Conservation (phyloP, 2,113 vertebrate species). For the Hucho hucho region DNA sequence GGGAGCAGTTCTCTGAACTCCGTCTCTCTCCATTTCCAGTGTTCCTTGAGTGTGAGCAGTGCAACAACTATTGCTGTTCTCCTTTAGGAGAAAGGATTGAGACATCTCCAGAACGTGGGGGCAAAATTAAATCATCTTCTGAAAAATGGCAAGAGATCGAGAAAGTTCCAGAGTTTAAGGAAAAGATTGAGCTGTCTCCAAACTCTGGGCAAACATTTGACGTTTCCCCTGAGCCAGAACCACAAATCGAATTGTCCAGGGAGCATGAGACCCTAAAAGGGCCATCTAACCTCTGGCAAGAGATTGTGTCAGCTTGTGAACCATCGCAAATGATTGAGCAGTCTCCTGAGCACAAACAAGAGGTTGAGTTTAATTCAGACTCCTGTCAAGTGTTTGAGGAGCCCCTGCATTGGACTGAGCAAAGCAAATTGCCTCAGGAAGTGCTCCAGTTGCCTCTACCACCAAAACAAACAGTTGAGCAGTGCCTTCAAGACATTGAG, state of each 20-base stretch:
- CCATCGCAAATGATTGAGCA: no score
- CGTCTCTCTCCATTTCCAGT: background rate
- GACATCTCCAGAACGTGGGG: background rate
- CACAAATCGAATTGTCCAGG: background rate
- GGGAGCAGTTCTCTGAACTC: background rate
- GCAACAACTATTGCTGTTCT: background rate
- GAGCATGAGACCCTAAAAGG: background rate
- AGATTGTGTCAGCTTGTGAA: no score
- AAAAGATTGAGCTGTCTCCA: background rate
- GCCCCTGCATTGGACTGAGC: no score
- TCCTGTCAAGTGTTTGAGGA: no score
- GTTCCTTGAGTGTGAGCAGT: background rate
- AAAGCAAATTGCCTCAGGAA: no score
- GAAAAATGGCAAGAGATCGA: background rate
- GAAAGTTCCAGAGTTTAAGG: background rate
- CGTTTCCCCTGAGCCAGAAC: background rate
- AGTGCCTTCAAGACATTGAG: no score
- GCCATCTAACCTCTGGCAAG: background rate
- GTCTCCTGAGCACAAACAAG: no score
- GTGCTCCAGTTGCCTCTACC: no score
- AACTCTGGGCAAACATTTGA: background rate
- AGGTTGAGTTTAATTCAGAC: no score
- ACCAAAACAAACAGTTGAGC: no score
- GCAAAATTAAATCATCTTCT: background rate
- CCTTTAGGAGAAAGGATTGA: background rate